Conservation (phyloP, 2,888 invertebrate species). For the Pollenia amentaria region DNA sequence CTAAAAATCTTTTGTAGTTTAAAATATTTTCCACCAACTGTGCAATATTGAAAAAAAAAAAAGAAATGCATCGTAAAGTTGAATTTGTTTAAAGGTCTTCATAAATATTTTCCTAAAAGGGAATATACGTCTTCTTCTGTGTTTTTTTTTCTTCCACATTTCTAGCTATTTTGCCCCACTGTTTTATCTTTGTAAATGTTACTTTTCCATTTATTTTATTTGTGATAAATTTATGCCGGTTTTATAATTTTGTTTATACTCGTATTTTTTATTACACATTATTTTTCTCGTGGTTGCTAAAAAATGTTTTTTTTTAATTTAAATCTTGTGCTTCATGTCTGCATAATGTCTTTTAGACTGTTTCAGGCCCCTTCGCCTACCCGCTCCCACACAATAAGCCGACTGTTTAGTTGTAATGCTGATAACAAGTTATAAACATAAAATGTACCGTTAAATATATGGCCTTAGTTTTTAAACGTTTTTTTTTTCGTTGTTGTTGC, state of each 20-base stretch:
- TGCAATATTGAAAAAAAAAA: no score
- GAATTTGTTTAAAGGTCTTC: no score
- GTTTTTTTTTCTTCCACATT: neutral
- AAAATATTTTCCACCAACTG: no score
- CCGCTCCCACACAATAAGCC: neutral
- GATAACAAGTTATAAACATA: slow-evolving; percentile 64
- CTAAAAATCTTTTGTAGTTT: no score
- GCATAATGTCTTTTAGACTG: slow-evolving; percentile 51
- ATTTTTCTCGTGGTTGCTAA: neutral
- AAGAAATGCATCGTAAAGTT: no score
- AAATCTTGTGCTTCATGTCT: slow-evolving; percentile 49
- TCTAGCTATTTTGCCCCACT: neutral
- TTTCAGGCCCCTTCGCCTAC: no score
- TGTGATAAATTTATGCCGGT: slow-evolving; percentile 39
- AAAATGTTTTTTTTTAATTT: slow-evolving; percentile 67
- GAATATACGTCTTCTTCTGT: no score
- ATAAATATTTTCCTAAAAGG: no score
- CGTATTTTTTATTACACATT: neutral
- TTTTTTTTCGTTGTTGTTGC: slow-evolving; percentile 19
- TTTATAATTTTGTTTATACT: slow-evolving; percentile 10
- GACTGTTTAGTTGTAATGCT: slow-evolving; percentile 23
- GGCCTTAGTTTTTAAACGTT: slow-evolving; percentile 34
- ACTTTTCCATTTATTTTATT: slow-evolving; percentile 20
- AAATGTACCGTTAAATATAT: slow-evolving; percentile 57
- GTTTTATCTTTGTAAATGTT: slow-evolving; percentile 9